Conservation (phyloP, 1,140 invertebrate genomes). For the Heliconius hewitsoni region DNA sequence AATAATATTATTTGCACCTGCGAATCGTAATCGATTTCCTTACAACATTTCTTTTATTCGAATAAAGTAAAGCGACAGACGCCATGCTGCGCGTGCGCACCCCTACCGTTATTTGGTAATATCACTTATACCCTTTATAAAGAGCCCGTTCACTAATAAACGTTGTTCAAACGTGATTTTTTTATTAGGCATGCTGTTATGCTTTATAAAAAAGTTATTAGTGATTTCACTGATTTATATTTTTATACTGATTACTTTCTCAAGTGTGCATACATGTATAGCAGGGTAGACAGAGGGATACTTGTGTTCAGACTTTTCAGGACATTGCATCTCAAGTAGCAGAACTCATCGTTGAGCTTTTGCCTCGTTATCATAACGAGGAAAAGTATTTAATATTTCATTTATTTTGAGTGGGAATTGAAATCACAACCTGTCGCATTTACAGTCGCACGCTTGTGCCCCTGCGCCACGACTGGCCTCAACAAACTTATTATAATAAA, state of each 20-base stretch:
- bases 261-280: too few species aligned
- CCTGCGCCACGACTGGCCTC: neutral
- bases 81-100: conserved; percentile 63
- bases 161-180: neutral
- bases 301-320: too few species aligned
- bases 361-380: too few species aligned
- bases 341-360: too few species aligned
- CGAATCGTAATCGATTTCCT: conserved; percentile 69
- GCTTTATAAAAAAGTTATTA: neutral
- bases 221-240: neutral
- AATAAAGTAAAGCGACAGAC: conserved; percentile 49
- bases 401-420: too few species aligned
- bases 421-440: too few species aligned
- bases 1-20: conserved; percentile 72
- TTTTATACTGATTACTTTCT: too few species aligned
- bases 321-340: too few species aligned
- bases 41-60: conserved; percentile 47
- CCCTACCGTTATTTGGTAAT: conserved; percentile 51
- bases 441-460: neutral
- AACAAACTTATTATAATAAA: neutral
- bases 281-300: too few species aligned
- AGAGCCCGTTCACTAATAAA: conserved; percentile 1
- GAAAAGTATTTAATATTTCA: too few species aligned
- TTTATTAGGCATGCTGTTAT: neutral
- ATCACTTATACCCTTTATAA: conserved; percentile 19